Conservation (phyloP, 2,113 vertebrate genomes). For the Sapayoa aenigma region DNA sequence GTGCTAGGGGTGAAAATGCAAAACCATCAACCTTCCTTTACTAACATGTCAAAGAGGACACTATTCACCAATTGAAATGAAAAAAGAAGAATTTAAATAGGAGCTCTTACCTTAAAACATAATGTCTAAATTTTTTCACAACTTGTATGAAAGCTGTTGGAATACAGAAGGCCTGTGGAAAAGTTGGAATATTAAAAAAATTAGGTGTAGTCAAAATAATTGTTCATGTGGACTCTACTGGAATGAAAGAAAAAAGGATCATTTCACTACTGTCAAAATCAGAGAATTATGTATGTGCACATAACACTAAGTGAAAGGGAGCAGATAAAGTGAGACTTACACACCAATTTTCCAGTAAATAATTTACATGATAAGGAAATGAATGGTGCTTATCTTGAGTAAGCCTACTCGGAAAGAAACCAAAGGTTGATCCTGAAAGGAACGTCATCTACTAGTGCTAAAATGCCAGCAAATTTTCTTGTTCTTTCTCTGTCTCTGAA, state of each 20-base stretch:
- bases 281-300: neutral
- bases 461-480: neutral
- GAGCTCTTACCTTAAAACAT: neutral
- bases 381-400: neutral
- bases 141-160: neutral
- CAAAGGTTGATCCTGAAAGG: neutral
- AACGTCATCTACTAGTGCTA: neutral
- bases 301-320: neutral
- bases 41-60: neutral
- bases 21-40: neutral
- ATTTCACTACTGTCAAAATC: neutral
- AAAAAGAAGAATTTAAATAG: neutral
- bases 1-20: neutral
- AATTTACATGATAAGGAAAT: neutral
- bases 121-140: neutral
- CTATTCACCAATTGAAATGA: neutral
- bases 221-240: neutral
- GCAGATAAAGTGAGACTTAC: neutral
- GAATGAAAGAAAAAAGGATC: neutral
- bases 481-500: neutral
- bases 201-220: neutral
- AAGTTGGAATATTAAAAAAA: neutral
- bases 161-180: neutral
- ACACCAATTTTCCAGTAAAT: neutral
- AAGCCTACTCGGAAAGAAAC: constrained; percentile 2